These are phyloP conservation scores for Pachyseris speciosa DNA, from an alignment of 64 coral and sea anemone species.

Conservation along the genomic window DNA sequence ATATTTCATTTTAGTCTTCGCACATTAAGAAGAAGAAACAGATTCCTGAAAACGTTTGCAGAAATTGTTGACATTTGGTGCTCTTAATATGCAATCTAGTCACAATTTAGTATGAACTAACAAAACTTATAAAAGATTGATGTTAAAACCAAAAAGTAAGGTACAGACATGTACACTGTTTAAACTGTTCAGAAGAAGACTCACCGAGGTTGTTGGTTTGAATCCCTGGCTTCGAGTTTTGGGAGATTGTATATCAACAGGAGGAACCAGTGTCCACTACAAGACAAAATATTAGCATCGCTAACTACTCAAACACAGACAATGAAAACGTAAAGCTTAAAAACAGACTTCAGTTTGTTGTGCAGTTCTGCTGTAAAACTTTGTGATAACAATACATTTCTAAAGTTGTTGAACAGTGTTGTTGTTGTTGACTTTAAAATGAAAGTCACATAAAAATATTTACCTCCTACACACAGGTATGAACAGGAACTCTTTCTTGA, in stretches of 20 bases:
- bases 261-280: slow-evolving; percentile 48
- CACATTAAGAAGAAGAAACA: too few species aligned
- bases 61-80: too few species aligned
- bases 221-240: not conserved
- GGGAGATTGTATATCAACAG: slow-evolving; percentile 44
- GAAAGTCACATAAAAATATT: not conserved
- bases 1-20: not conserved
- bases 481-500: slow-evolving; percentile 61
- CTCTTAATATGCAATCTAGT: too few species aligned
- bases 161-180: not conserved
- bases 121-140: not conserved
- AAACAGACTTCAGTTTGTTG: too few species aligned
- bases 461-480: slow-evolving; percentile 69
- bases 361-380: too few species aligned
- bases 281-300: not conserved
- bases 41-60: not conserved
- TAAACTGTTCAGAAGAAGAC: not conserved
- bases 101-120: too few species aligned
- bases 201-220: not conserved
- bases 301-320: not conserved
- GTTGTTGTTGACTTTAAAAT: too few species aligned
- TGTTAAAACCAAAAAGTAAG: too few species aligned
- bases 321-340: too few species aligned
- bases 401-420: too few species aligned
- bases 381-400: too few species aligned